These are phyloP conservation scores for Trichechus manatus DNA, from an alignment of 2,113 vertebrate species.

Conservation along the genomic window DNA sequence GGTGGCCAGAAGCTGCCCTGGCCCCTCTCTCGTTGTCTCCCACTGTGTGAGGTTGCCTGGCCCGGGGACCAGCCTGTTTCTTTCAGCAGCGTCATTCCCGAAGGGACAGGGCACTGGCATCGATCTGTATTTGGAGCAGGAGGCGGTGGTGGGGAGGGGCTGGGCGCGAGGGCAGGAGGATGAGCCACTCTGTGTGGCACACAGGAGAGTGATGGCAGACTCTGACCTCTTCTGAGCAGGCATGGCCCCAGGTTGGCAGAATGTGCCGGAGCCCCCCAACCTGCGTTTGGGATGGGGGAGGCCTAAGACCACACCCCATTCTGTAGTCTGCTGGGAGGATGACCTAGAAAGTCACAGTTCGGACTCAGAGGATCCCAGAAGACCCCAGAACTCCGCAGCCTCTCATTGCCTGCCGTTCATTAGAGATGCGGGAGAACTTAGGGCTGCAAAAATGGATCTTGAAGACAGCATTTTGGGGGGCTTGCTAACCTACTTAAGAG, in stretches of 20 bases:
- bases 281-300: neutral
- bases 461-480: neutral
- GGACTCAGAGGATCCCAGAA: constrained; percentile 60
- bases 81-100: constrained; percentile 81
- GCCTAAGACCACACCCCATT: constrained; percentile 1
- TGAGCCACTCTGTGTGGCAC: neutral
- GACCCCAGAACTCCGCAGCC: neutral
- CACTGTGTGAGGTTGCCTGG: neutral
- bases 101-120: constrained; percentile 58
- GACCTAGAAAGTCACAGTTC: constrained; percentile 74
- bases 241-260: neutral
- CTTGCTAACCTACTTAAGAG: neutral
- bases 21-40: no score
- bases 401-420: rapidly evolving
- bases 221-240: constrained; percentile 40
- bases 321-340: constrained; percentile 23
- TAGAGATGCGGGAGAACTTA: neutral
- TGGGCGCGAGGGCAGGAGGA: neutral
- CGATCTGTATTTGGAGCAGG: constrained; percentile 59
- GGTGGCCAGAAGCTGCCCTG: neutral
- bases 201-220: neutral
- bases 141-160: constrained; percentile 41
- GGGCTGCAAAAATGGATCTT: constrained; percentile 29
- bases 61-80: constrained; percentile 53
- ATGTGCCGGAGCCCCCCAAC: neutral